phyloP scores from a whole-genome alignment of 1,140 invertebrate species.

The Trinorchestia longiramus region DNA sequence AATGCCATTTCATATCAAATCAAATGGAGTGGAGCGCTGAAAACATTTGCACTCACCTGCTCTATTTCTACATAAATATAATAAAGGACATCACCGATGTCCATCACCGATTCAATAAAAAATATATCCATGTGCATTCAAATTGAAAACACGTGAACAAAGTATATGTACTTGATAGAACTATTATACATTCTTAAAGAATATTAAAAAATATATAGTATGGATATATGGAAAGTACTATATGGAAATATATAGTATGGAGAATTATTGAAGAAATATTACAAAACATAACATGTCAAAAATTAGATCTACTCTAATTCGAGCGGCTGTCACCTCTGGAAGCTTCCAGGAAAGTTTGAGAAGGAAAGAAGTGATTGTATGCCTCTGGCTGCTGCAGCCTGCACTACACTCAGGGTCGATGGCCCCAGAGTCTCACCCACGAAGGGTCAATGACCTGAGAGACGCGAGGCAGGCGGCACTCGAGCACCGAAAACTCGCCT shows the following conservation, averaged over 20 bases:
- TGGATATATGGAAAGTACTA: not conserved
- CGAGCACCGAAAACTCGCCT: not conserved
- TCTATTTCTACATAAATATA: too few relatives aligned
- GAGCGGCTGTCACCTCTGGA: too few relatives aligned
- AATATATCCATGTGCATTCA: not conserved
- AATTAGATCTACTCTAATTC: not conserved
- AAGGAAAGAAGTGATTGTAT: slow-evolving; percentile 9
- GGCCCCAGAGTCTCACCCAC: not conserved
- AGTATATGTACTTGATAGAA: not conserved
- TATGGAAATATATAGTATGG: too few relatives aligned
- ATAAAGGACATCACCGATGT: too few relatives aligned
- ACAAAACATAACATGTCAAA: not conserved
- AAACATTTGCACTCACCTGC: too few relatives aligned
- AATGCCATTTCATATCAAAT: too few relatives aligned
- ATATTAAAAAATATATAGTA: not conserved
- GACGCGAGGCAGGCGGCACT: not conserved
- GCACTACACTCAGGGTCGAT: not conserved
- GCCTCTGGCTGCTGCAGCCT: not conserved
- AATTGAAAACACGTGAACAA: not conserved
- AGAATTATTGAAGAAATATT: not conserved
- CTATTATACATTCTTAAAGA: not conserved
- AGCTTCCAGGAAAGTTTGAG: not conserved
- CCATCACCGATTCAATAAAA: too few relatives aligned
- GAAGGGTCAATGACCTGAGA: not conserved
- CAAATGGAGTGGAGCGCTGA: too few relatives aligned